Evolutionary conservation across 2,888 invertebrate species (phyloP), one percentile per base, ranked within the genome.

Genomic region (Lithodes maja): DNA sequence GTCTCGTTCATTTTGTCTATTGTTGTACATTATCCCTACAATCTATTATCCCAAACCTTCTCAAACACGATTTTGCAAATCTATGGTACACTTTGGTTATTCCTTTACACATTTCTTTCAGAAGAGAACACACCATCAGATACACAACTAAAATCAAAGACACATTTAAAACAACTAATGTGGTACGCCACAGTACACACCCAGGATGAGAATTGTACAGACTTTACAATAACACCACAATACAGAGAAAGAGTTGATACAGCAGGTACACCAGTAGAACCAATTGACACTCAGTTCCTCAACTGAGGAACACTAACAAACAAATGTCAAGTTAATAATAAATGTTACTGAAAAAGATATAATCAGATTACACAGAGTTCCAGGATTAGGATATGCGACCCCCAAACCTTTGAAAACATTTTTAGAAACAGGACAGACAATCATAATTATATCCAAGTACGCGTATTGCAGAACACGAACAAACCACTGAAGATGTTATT

Each of bases 51-150:
- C 61, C 61, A 61, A 7, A 61, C 61, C 61, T 61, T 61, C 61
- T 61, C 5, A 61, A 61, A 61, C 12, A 61, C 12, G 33, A 15
- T 74, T 74, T 74, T 77, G 17, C 77, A 33, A 9, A 77, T n/a
- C 71, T 71, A n/a, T 9, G 9, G 7, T 50, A 75, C 15, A 3
- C 5, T 12, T 53, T 78, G 78, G 53, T 55, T 9, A 54, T 80
- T 61, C 12, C n/a, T 80, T 33, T n/a, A 80, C 9, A 80, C 80
- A 55, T 80, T 54, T 80, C 49, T 80, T 80, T 80, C 80, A 80
- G 80, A 53, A 52, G 80, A 80, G 80, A 54, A 80, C 15, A 80
- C 53, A 80, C 54, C 55, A 33, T 55, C 55, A 61, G 61, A 61
- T 61, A 61, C n/a, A 80, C 53, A 80, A 2, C 78, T n/a, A 80